phyloP scores from a whole-genome alignment of 1,140 invertebrate species.

The Gerris buenoi region DNA sequence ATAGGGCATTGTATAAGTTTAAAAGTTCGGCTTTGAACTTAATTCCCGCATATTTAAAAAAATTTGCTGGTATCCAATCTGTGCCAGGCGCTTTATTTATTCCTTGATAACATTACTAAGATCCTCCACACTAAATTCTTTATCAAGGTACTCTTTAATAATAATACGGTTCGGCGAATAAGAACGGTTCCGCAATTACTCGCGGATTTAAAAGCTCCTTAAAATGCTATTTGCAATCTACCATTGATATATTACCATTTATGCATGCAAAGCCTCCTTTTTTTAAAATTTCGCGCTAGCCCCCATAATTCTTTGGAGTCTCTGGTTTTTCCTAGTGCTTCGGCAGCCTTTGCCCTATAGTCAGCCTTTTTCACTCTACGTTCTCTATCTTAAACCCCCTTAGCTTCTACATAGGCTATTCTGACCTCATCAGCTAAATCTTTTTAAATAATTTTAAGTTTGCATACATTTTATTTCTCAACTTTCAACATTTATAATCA shows the following conservation, averaged over 20 bases:
- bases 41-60: too few species aligned
- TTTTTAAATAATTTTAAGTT: neutral
- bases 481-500: constrained; percentile 6
- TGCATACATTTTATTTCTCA: neutral
- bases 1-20: too few species aligned
- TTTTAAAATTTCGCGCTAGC: neutral
- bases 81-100: too few species aligned
- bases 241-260: constrained; percentile 7
- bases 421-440: neutral
- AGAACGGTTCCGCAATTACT: neutral
- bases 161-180: neutral
- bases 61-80: too few species aligned
- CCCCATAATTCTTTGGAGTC: constrained; percentile 5
- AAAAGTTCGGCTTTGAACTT: too few species aligned
- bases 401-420: neutral
- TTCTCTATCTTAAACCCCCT: neutral
- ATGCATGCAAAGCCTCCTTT: neutral
- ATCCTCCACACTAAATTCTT: too few species aligned
- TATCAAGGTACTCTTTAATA: neutral
- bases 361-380: neutral
- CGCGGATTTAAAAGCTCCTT: neutral
- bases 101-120: too few species aligned
- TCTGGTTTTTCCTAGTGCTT: neutral
- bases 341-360: neutral
- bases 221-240: neutral